These are phyloP conservation scores for Candidula unifasciata DNA, from an alignment of 2,888 invertebrate species.

Conservation along the genomic window DNA sequence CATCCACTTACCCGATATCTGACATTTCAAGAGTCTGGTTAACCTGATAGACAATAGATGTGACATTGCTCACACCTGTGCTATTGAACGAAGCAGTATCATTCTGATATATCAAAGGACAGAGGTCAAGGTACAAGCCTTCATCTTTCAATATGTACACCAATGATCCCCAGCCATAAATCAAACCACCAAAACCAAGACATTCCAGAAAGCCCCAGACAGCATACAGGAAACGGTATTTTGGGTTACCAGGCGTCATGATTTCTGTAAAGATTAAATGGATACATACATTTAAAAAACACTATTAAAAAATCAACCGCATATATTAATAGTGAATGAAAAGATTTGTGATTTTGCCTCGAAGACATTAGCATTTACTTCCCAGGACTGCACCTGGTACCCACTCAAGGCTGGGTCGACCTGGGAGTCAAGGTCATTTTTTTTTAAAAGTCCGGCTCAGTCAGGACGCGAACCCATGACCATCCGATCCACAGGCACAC, in stretches of 20 bases:
- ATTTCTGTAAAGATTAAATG: background rate
- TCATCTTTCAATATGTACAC: conserved; percentile 66
- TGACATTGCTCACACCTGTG: background rate
- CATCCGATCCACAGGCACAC: too few relatives aligned
- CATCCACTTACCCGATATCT: too few relatives aligned
- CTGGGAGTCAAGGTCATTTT: too few relatives aligned
- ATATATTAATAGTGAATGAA: background rate
- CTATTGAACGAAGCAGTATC: background rate
- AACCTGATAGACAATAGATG: too few relatives aligned
- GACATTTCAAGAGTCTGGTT: too few relatives aligned
- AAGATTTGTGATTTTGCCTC: background rate
- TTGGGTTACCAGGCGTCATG: conserved; percentile 45
- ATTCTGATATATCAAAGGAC: conserved; percentile 36
- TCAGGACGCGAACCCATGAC: too few relatives aligned
- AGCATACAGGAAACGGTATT: conserved; percentile 51
- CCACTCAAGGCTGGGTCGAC: too few relatives aligned
- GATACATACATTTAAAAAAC: background rate
- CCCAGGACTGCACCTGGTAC: too few relatives aligned
- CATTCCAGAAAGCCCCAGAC: conserved; percentile 65
- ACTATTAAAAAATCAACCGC: background rate
- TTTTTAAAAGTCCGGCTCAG: too few relatives aligned
- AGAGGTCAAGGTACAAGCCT: conserved; percentile 61
- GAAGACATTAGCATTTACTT: too few relatives aligned
- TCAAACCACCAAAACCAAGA: conserved; percentile 63
- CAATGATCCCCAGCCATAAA: conserved; percentile 70